A percentile compares a stretch with the other conserved stretches of the same genome.
Evolutionary conservation across 2,113 vertebrate species (phyloP).

Genomic region (Pyxicephalus adspersus): DNA sequence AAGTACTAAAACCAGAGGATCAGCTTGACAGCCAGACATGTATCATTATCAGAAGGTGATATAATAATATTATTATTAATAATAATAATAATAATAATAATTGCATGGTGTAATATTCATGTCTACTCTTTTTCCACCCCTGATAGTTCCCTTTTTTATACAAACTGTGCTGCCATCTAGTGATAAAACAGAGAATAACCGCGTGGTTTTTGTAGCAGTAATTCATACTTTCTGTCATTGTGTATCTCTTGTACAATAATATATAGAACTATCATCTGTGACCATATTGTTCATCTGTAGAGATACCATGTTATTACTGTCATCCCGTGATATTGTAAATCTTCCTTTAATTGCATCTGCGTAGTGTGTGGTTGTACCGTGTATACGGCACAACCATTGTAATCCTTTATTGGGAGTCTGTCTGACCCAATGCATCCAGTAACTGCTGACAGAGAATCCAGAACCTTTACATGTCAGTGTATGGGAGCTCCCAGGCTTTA

Average conservation of each 20-base stretch:
- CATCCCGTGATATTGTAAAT: slow-evolving; percentile 39
- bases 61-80: no score
- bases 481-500: slow-evolving; percentile 14
- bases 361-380: not conserved
- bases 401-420: slow-evolving; percentile 16
- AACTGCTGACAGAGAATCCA: slow-evolving; percentile 21
- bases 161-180: no score
- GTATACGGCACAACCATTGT: slow-evolving; percentile 20
- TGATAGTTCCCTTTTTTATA: no score
- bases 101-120: no score
- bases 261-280: slow-evolving; percentile 2
- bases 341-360: not conserved
- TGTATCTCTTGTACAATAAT: not conserved
- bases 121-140: no score
- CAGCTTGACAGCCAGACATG: no score
- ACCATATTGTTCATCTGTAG: slow-evolving; percentile 42
- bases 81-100: no score
- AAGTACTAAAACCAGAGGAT: no score
- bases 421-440: slow-evolving; percentile 11
- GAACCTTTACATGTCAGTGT: slow-evolving; percentile 41
- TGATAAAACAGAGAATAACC: no score
- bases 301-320: not conserved
- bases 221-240: no score
- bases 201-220: no score
- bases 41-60: no score